These are phyloP conservation scores for Zaprionus inermis DNA, from an alignment of 1,140 invertebrate genomes.

Conservation along the genomic window DNA sequence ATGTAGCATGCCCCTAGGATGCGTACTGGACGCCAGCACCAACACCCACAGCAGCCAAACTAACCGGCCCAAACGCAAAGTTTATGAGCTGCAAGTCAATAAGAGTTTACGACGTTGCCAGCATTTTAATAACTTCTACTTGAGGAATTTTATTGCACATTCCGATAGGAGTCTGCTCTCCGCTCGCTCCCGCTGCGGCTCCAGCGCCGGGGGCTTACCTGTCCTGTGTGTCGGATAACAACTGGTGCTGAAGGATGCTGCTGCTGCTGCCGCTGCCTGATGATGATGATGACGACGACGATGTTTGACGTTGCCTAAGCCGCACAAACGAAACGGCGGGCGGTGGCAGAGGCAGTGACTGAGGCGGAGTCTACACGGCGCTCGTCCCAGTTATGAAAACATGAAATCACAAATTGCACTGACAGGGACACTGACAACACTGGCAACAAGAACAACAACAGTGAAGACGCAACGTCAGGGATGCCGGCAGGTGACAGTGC, in stretches of 20 bases:
- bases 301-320: conserved; percentile 58
- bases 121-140: conserved; percentile 12
- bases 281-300: conserved; percentile 33
- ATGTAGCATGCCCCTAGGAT: neutral
- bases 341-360: neutral
- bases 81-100: conserved; percentile 9
- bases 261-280: conserved; percentile 12
- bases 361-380: neutral
- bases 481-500: conserved; percentile 40
- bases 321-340: conserved; percentile 32
- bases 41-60: neutral
- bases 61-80: neutral
- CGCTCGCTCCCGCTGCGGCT: neutral
- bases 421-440: conserved; percentile 28
- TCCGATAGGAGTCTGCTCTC: conserved; percentile 4
- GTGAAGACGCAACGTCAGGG: conserved; percentile 4
- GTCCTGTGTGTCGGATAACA: conserved; percentile 26
- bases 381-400: conserved; percentile 54
- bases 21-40: neutral
- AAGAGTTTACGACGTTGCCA: conserved; percentile 13
- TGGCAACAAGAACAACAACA: conserved; percentile 7
- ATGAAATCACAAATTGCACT: conserved; percentile 63
- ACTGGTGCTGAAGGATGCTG: conserved; percentile 33
- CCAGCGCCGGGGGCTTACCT: conserved; percentile 18
- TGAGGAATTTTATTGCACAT: conserved; percentile 10